These are phyloP conservation scores for Lordiphosa collinella DNA, from an alignment of 1,140 invertebrate genomes.

Conservation along the genomic window DNA sequence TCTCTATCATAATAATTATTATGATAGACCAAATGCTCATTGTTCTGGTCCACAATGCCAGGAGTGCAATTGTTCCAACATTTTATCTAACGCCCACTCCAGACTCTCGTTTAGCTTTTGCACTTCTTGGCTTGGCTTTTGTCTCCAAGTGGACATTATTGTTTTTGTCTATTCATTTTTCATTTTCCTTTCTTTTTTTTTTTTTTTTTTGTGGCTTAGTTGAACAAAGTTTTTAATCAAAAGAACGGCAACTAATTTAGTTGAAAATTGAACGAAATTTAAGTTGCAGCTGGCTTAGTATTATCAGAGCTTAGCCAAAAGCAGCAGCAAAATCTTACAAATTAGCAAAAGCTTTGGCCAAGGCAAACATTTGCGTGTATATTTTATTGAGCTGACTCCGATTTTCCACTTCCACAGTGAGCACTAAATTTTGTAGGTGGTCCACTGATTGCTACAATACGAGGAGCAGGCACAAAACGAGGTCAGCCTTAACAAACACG, in stretches of 20 bases:
- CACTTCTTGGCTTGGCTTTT: conserved; percentile 19
- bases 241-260: conserved; percentile 51
- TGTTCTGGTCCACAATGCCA: conserved; percentile 51
- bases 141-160: conserved; percentile 7
- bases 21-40: conserved; percentile 41
- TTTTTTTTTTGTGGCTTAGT: conserved; percentile 40
- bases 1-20: conserved; percentile 44
- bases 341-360: conserved; percentile 28
- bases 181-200: conserved; percentile 4
- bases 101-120: conserved; percentile 44
- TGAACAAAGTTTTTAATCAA: conserved; percentile 63
- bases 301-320: conserved; percentile 16
- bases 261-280: conserved; percentile 24
- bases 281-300: conserved; percentile 16
- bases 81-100: conserved; percentile 52
- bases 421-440: conserved; percentile 45
- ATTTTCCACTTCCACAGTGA: conserved; percentile 37
- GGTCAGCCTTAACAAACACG: conserved; percentile 46
- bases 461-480: conserved; percentile 10
- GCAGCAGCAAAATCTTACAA: conserved; percentile 13
- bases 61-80: conserved; percentile 59
- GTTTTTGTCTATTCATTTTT: conserved; percentile 21
- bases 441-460: conserved; percentile 43
- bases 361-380: conserved; percentile 43
- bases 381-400: conserved; percentile 55